Conservation (phyloP, 2,888 invertebrate genomes). For the Ceramica pisi region DNA sequence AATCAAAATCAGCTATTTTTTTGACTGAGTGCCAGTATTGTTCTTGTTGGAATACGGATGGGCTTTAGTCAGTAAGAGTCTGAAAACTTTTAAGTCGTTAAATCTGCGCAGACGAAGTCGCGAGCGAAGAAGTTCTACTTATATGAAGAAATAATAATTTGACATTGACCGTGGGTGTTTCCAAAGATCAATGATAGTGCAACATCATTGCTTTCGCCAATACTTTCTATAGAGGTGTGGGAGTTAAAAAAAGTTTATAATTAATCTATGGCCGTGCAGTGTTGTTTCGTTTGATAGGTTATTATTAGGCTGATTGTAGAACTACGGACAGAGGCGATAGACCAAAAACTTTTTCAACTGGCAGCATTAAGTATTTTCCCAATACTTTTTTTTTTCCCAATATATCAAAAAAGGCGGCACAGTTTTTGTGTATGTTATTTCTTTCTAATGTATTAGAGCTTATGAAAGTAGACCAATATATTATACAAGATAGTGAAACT, state of each 20-base stretch:
- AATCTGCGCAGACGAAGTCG: background rate
- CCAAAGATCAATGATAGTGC: conserved; percentile 38
- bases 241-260: conserved; percentile 40
- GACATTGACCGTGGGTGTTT: conserved; percentile 18
- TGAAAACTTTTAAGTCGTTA: too few species aligned
- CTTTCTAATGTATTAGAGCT: too few species aligned
- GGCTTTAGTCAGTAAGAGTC: too few species aligned
- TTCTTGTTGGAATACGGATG: too few species aligned
- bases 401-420: too few species aligned
- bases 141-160: background rate
- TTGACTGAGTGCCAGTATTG: too few species aligned
- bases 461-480: too few species aligned
- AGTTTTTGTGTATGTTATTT: too few species aligned
- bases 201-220: conserved; percentile 62
- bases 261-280: conserved; percentile 27
- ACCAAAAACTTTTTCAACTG: background rate
- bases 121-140: background rate
- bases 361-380: too few species aligned
- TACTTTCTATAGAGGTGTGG: conserved; percentile 59
- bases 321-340: background rate
- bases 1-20: too few species aligned
- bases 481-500: too few species aligned
- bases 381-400: too few species aligned
- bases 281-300: conserved; percentile 17
- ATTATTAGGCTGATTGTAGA: conserved; percentile 30